A percentile compares a stretch with the other conserved stretches of the same genome.
Evolutionary conservation across 1,140 invertebrate genomes (phyloP).

Genomic region (Meloidogyne floridensis): DNA sequence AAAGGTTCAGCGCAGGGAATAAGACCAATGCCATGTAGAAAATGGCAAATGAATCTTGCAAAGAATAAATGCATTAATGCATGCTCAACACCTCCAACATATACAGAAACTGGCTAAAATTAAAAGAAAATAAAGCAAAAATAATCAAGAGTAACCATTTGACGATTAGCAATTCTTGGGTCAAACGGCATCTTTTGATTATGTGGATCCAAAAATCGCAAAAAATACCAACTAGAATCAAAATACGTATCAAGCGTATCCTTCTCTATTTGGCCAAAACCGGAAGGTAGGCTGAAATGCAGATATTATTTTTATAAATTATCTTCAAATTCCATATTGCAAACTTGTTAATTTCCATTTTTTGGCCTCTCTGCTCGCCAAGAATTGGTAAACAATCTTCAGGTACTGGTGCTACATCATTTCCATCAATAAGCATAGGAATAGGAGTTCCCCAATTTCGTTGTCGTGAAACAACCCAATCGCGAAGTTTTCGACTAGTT

Average conservation of each 20-base stretch:
- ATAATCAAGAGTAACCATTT: conserved; percentile 70
- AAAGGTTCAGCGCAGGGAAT: conserved; percentile 82
- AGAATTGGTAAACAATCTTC: conserved; percentile 74
- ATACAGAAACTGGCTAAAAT: conserved; percentile 58
- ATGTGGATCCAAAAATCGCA: conserved; percentile 84
- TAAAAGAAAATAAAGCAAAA: not conserved
- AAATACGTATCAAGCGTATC: conserved; percentile 99
- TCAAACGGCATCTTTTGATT: conserved; percentile 77
- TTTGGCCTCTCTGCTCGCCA: conserved; percentile 59
- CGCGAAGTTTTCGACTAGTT: conserved; percentile 81
- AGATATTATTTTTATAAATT: not conserved
- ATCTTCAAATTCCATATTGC: not conserved
- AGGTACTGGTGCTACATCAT: conserved; percentile 75
- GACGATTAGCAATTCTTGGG: conserved; percentile 70
- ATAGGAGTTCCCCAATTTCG: conserved; percentile 99
- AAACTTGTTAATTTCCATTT: conserved; percentile 10
- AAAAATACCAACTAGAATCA: conserved; percentile 97
- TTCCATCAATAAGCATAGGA: conserved; percentile 83
- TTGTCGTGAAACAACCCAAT: conserved; percentile 97
- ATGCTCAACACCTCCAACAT: conserved; percentile 63
- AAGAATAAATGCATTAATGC: conserved; percentile 93
- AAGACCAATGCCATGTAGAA: conserved; percentile 79
- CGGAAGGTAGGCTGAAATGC: conserved; percentile 70
- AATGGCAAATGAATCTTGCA: conserved; percentile 90
- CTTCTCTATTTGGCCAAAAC: conserved; percentile 73